Evolutionary conservation across 2,888 invertebrate species (phyloP).

Genomic region (Cephus sareptanus): DNA sequence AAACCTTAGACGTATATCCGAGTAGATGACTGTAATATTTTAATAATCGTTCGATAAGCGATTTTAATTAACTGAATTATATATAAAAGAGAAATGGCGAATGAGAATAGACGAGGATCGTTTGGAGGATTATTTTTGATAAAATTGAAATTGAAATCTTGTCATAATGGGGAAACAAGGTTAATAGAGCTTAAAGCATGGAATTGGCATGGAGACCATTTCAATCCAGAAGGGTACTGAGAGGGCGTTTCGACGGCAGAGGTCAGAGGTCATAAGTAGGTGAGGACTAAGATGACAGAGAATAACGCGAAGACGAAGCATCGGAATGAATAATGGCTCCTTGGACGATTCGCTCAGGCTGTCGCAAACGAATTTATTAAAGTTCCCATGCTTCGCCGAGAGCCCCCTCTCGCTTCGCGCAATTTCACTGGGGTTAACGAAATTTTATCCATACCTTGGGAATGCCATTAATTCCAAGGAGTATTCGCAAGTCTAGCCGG

Average conservation of each 20-base stretch:
- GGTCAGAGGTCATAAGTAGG: background rate
- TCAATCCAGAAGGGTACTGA: background rate
- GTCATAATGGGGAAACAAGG: background rate
- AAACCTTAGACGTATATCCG: too few relatives aligned
- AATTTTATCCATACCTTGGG: background rate
- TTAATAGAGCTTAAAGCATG: background rate
- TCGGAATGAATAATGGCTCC: background rate
- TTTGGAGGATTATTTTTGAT: background rate
- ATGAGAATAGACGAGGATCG: too few relatives aligned
- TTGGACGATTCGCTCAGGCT: background rate
- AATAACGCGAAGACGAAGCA: background rate
- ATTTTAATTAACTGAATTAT: too few relatives aligned
- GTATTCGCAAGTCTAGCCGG: constrained; percentile 1
- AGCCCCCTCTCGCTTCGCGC: background rate
- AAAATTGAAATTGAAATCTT: background rate
- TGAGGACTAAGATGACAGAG: background rate
- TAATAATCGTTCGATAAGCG: too few relatives aligned
- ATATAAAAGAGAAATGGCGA: too few relatives aligned
- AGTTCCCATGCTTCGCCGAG: background rate
- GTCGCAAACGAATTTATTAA: background rate
- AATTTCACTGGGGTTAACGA: background rate
- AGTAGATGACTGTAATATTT: too few relatives aligned
- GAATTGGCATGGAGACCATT: background rate
- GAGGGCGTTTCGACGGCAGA: background rate
- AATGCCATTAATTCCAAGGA: constrained; percentile 4